These are phyloP conservation scores for Gymnorhina tibicen DNA, from an alignment of 2,113 vertebrate species.

Conservation along the genomic window DNA sequence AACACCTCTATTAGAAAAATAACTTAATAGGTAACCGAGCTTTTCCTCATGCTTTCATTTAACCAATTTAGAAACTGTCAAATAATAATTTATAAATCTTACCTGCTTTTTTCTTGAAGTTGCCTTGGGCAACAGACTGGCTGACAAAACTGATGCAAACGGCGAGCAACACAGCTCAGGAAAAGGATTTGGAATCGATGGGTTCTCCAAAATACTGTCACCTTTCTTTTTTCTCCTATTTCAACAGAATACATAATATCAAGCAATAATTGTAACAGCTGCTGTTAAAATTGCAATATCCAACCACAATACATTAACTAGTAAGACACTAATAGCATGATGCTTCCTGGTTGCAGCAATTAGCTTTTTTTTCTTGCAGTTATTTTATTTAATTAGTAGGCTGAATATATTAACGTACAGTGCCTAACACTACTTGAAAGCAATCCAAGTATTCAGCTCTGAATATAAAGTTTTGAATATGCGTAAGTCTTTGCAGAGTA, in stretches of 20 bases:
- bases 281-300: neutral
- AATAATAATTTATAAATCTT: slow-evolving; percentile 57
- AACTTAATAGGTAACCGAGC: neutral
- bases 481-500: slow-evolving; percentile 6
- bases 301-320: neutral
- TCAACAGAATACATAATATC: slow-evolving; percentile 63
- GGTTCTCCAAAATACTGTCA: slow-evolving; percentile 70
- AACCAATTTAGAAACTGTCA: neutral
- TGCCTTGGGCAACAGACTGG: slow-evolving; percentile 86
- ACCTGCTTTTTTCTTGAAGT: slow-evolving; percentile 89
- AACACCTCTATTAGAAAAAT: neutral
- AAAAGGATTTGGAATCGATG: slow-evolving; percentile 84
- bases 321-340: neutral
- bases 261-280: slow-evolving; percentile 34
- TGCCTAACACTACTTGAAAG: slow-evolving; percentile 37
- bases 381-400: slow-evolving; percentile 33
- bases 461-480: slow-evolving; percentile 18
- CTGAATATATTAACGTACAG: slow-evolving; percentile 47
- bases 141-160: slow-evolving; percentile 78
- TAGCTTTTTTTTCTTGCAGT: neutral
- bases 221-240: slow-evolving; percentile 75
- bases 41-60: neutral
- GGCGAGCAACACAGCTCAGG: slow-evolving; percentile 82
- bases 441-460: slow-evolving; percentile 24
- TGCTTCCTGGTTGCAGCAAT: neutral